Conservation (phyloP, 2,888 invertebrate species). For the Sinodicranocentrus sp. region DNA sequence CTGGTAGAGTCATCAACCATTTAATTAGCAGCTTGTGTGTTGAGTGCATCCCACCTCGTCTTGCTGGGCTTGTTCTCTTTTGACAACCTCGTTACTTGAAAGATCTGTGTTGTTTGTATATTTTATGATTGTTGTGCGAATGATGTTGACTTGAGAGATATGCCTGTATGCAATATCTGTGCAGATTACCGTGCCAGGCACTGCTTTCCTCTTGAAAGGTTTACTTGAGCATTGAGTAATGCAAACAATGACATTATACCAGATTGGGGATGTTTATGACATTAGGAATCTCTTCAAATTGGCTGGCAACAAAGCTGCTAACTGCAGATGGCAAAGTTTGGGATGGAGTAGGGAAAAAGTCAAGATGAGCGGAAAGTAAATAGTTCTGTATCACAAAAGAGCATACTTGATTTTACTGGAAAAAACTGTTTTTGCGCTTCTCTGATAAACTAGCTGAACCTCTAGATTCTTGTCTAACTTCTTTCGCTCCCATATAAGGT, state of each 20-base stretch:
- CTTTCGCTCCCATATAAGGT: too few relatives aligned
- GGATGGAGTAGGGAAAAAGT: not conserved
- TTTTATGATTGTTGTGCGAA: not conserved
- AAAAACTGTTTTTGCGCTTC: too few relatives aligned
- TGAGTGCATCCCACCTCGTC: not conserved
- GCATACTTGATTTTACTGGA: too few relatives aligned
- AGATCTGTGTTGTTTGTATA: not conserved
- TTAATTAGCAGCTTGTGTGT: constrained; percentile 26
- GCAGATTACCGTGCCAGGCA: constrained; percentile 20
- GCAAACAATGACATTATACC: constrained; percentile 22
- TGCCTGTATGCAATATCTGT: not conserved
- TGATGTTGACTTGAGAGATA: not conserved
- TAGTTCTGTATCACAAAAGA: too few relatives aligned
- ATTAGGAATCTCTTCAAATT: not conserved
- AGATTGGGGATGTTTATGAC: constrained; percentile 19
- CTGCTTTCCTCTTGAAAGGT: not conserved
- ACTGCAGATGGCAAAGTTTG: not conserved
- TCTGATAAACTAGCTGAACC: too few relatives aligned
- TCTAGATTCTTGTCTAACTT: too few relatives aligned
- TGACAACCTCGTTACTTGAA: too few relatives aligned
- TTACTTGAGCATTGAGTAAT: too few relatives aligned
- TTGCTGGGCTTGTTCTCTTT: too few relatives aligned
- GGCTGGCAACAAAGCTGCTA: not conserved
- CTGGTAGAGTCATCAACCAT: constrained; percentile 31
- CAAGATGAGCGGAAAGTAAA: too few relatives aligned